Evolutionary conservation across 2,888 invertebrate species (phyloP).

Genomic region (Geophilus truncorum): DNA sequence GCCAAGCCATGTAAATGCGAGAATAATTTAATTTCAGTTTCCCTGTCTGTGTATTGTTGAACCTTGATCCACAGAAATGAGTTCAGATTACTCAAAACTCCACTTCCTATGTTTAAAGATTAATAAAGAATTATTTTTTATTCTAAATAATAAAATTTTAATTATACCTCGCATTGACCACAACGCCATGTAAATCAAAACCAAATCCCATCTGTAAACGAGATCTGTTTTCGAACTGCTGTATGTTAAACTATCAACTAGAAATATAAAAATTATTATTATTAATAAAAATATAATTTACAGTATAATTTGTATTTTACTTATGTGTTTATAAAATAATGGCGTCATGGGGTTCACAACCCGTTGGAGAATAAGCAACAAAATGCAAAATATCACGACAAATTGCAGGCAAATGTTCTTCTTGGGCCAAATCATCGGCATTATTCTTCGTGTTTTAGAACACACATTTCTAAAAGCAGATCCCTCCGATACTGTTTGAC

Average conservation of each 20-base stretch:
- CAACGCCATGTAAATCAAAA: conserved; percentile 76
- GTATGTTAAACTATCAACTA: conserved; percentile 73
- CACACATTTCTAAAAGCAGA: conserved; percentile 56
- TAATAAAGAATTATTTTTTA: background rate
- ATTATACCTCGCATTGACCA: conserved; percentile 85
- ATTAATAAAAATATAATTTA: conserved; percentile 31
- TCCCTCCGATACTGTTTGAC: background rate
- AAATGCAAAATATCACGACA: conserved; percentile 73
- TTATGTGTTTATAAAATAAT: conserved; percentile 85
- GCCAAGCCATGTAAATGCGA: conserved; percentile 82
- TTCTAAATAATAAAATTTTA: background rate
- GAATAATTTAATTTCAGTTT: conserved; percentile 77
- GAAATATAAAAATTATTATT: conserved; percentile 36
- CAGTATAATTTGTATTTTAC: conserved; percentile 53
- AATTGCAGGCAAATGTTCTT: conserved; percentile 70
- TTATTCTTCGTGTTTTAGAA: conserved; percentile 69
- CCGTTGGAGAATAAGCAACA: conserved; percentile 70
- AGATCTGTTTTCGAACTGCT: conserved; percentile 49
- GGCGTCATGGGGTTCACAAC: conserved; percentile 87
- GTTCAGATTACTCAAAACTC: conserved; percentile 83
- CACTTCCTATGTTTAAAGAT: conserved; percentile 66
- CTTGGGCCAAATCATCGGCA: conserved; percentile 93
- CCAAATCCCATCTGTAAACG: conserved; percentile 79
- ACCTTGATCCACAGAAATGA: conserved; percentile 92
- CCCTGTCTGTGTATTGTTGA: conserved; percentile 90